Evolutionary conservation across 1,140 invertebrate genomes (phyloP), one percentile per base, ranked within the genome.

Genomic region (Zaprionus ornatus): DNA sequence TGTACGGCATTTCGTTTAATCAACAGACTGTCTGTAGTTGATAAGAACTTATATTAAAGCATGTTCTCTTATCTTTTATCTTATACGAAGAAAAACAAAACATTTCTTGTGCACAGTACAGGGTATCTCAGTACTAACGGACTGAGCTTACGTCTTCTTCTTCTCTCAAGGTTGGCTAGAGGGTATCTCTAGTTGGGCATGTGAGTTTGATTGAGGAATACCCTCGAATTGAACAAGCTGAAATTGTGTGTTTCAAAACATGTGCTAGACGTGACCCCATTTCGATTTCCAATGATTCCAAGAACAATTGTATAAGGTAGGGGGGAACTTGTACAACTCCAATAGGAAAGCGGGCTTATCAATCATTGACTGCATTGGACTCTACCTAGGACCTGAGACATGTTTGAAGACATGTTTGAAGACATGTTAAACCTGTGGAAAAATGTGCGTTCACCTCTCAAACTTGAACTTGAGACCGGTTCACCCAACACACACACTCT

Each of bases 401-500:
- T 15, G 37, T 32, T 32, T 10, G n/a, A 45, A n/a, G 35, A 37
- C 35, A 37, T 12, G 35, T 37, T 13, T 12, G n/a, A 45, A 45
- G 40, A n/a, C 15, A n/a, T 42, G 40, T 42, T 17, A 42, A n/a
- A 17, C 40, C 40, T n/a, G 6, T 45, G n/a, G 23, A 55, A 55
- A 65, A 65, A 65, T 65, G 52, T 65, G 63, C 23, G 63, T 56
- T 42, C n/a, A 55, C 21, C 7, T 29, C 21, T 64, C 25, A 21
- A 15, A 40, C 62, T 64, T 65, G 52, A 65, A 65, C 63, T 56
- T 55, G 37, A 65, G 63, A 65, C 63, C 63, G 63, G 63, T 65
- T 65, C 50, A 65, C 32, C 23, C 21, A 6, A 25, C 15, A 37
- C 19, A 64, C 48, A 64, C 48, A 63, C 29, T 19, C 7, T 19